phyloP scores from a whole-genome alignment of 2,113 vertebrate genomes.

The Symphodus melops region DNA sequence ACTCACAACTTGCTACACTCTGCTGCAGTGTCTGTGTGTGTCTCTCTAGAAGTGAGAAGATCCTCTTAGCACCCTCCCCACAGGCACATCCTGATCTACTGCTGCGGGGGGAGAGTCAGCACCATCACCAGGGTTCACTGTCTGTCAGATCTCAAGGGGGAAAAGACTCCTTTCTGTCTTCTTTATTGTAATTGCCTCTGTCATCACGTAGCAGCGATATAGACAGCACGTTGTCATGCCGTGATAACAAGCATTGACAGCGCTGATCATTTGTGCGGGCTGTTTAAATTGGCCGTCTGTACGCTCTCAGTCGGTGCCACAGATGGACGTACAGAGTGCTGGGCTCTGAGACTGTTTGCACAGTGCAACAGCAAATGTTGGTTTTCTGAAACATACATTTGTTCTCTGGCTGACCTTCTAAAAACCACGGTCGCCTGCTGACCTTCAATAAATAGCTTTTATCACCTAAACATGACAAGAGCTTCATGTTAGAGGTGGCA shows the following conservation, averaged over 20 bases:
- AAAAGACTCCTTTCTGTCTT: neutral
- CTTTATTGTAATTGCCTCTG: neutral
- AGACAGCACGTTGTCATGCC: neutral
- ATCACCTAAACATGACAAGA: neutral
- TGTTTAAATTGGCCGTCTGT: too few relatives aligned
- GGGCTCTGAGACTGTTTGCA: neutral
- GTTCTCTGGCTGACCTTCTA: neutral
- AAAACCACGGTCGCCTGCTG: neutral
- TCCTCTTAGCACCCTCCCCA: constrained; percentile 54
- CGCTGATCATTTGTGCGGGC: constrained; percentile 3
- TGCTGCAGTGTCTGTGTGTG: constrained; percentile 3
- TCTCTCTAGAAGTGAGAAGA: constrained; percentile 38
- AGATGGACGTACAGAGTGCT: neutral
- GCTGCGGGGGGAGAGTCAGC: constrained; percentile 30
- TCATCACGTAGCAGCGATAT: neutral
- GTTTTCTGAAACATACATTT: neutral
- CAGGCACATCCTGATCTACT: constrained; percentile 27
- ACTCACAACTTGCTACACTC: constrained; percentile 36
- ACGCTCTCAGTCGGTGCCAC: neutral
- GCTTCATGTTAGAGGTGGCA: neutral
- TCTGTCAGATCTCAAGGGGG: constrained; percentile 2
- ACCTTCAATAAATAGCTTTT: neutral
- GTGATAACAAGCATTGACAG: neutral
- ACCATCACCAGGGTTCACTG: constrained; percentile 19
- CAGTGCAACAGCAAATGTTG: neutral